Evolutionary conservation across 2,797 vertebrate genomes (phyloP).

Genomic region (Malurus splendens): DNA sequence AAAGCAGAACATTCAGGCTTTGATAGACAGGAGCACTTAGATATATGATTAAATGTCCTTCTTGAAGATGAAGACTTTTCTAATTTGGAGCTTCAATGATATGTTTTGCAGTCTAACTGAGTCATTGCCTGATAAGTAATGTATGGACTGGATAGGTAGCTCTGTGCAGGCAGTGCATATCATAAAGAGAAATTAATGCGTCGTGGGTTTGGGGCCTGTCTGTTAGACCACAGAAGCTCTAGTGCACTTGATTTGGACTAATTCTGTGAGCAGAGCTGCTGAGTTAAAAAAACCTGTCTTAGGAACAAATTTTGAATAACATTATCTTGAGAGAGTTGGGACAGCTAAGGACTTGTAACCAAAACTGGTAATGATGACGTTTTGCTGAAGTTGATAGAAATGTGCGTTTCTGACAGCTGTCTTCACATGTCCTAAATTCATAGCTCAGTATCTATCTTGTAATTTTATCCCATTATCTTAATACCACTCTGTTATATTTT

Average conservation of each 20-base stretch:
- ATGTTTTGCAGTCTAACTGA: neutral
- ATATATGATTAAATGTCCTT: neutral
- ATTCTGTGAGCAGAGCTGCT: neutral
- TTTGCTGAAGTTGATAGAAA: neutral
- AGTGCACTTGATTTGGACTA: neutral
- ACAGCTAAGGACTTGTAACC: neutral
- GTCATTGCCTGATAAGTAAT: neutral
- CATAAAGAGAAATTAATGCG: neutral
- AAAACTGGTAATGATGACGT: neutral
- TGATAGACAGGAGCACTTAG: neutral
- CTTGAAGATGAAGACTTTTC: neutral
- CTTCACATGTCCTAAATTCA: neutral
- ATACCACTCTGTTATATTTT: neutral
- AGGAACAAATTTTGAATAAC: neutral
- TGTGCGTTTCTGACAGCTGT: neutral
- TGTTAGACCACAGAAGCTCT: neutral
- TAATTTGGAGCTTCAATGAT: neutral
- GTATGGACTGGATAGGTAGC: neutral
- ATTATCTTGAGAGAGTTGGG: neutral
- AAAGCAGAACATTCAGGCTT: neutral
- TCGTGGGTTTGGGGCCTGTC: neutral
- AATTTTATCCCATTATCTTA: neutral
- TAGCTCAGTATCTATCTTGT: neutral
- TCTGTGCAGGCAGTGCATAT: neutral
- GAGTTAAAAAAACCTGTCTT: neutral